These are phyloP conservation scores for Cardiocondyla obscurior DNA, from an alignment of 1,140 invertebrate genomes.

Conservation along the genomic window DNA sequence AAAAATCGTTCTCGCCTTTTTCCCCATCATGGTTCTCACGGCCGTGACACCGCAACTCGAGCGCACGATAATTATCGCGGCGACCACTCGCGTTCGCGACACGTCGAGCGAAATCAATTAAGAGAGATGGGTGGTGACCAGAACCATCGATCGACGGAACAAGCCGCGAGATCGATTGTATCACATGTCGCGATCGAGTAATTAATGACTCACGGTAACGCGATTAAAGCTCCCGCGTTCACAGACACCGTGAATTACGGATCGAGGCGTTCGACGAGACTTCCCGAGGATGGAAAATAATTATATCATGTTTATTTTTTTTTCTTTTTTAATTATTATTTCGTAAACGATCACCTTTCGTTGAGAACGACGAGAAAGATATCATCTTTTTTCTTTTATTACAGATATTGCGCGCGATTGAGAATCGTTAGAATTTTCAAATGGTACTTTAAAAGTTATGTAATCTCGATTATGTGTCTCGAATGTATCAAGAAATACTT, in stretches of 20 bases:
- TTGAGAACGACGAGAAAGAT: not conserved
- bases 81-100: conserved; percentile 37
- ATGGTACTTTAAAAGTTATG: not conserved
- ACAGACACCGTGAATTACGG: conserved; percentile 55
- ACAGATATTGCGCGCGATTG: not conserved
- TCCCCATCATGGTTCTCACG: conserved; percentile 52
- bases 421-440: conserved; percentile 14
- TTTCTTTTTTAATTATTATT: not conserved
- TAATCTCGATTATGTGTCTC: conserved; percentile 43
- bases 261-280: conserved; percentile 25
- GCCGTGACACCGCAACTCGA: conserved; percentile 57
- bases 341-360: not conserved
- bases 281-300: not conserved
- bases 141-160: conserved; percentile 55
- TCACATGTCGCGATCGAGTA: conserved; percentile 67
- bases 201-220: conserved; percentile 66
- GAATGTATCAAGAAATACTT: conserved; percentile 50
- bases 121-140: conserved; percentile 13
- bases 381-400: too few species aligned
- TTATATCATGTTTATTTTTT: too few species aligned
- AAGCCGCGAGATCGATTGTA: conserved; percentile 66
- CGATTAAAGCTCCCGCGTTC: conserved; percentile 63
- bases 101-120: conserved; percentile 68
- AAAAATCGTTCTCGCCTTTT: conserved; percentile 54
- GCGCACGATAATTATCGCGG: conserved; percentile 66